Evolutionary conservation across 2,888 invertebrate genomes (phyloP).

Genomic region (Lasius platythorax): DNA sequence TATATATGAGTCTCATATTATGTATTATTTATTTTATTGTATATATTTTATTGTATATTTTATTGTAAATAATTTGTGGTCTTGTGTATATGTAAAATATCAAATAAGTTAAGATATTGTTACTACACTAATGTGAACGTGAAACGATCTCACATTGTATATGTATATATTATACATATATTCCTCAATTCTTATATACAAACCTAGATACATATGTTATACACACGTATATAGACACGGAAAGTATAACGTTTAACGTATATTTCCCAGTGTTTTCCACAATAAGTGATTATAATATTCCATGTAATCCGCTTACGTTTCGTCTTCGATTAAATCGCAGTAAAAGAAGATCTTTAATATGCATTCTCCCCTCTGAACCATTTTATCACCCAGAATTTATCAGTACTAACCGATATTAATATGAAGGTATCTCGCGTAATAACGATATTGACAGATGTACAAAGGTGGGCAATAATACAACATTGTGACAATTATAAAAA

Average conservation of each 20-base stretch:
- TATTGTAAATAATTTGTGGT: slow-evolving; percentile 72
- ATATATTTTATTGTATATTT: slow-evolving; percentile 81
- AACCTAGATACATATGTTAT: slow-evolving; percentile 58
- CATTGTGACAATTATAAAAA: neutral
- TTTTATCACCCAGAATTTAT: neutral
- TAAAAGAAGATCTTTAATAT: slow-evolving; percentile 64
- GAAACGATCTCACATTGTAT: slow-evolving; percentile 74
- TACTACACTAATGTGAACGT: slow-evolving; percentile 50
- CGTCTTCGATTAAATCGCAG: slow-evolving; percentile 78
- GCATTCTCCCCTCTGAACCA: slow-evolving; percentile 24
- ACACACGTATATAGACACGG: slow-evolving; percentile 44
- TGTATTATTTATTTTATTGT: slow-evolving; percentile 80
- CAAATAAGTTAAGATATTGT: slow-evolving; percentile 46
- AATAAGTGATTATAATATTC: slow-evolving; percentile 75
- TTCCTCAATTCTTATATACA: slow-evolving; percentile 57
- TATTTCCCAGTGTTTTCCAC: slow-evolving; percentile 75
- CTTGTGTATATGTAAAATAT: slow-evolving; percentile 77
- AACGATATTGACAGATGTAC: neutral
- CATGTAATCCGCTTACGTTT: slow-evolving; percentile 78
- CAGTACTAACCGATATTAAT: neutral
- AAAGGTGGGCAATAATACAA: neutral
- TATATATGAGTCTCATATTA: slow-evolving; percentile 32
- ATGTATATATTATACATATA: slow-evolving; percentile 16
- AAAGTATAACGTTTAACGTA: slow-evolving; percentile 47
- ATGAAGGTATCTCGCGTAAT: neutral